Conservation (phyloP, 2,888 invertebrate species). For the Drosophila maculinotata region DNA sequence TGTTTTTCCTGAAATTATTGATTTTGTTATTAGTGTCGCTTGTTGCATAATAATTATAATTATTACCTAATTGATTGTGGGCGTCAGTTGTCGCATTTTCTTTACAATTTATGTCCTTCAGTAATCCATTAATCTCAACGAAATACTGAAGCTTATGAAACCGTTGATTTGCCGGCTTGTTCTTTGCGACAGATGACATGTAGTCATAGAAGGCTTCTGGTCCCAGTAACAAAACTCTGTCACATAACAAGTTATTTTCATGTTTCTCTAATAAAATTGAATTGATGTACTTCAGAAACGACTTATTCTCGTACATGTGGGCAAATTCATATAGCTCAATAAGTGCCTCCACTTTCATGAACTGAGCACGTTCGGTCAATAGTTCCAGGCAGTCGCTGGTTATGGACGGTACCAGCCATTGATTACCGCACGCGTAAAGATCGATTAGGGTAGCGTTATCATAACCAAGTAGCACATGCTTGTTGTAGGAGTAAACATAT, state of each 20-base stretch:
- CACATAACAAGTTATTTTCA: not conserved
- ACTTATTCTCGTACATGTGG: not conserved
- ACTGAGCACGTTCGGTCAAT: not conserved
- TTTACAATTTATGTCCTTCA: not conserved
- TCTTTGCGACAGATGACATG: rapidly evolving
- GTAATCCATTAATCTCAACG: constrained; percentile 11
- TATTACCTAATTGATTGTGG: not conserved
- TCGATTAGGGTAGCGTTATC: constrained; percentile 4
- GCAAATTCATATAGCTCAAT: constrained; percentile 11
- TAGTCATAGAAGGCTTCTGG: constrained; percentile 11
- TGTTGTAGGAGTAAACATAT: constrained; percentile 25
- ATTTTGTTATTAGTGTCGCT: not conserved
- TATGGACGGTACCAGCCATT: constrained; percentile 30
- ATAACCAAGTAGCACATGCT: not conserved
- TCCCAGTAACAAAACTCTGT: constrained; percentile 2
- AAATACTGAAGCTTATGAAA: constrained; percentile 7
- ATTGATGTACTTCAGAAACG: not conserved
- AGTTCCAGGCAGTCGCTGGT: not conserved
- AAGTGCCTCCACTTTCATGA: not conserved
- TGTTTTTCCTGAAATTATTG: not conserved
- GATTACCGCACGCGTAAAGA: constrained; percentile 17
- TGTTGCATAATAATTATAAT: not conserved
- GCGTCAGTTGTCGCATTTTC: not conserved
- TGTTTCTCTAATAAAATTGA: not conserved
- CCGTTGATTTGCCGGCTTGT: not conserved